These are phyloP conservation scores for Beroe forskalii DNA, from an alignment of 37 sponge, comb jelly and placozoan species.

Conservation along the genomic window DNA sequence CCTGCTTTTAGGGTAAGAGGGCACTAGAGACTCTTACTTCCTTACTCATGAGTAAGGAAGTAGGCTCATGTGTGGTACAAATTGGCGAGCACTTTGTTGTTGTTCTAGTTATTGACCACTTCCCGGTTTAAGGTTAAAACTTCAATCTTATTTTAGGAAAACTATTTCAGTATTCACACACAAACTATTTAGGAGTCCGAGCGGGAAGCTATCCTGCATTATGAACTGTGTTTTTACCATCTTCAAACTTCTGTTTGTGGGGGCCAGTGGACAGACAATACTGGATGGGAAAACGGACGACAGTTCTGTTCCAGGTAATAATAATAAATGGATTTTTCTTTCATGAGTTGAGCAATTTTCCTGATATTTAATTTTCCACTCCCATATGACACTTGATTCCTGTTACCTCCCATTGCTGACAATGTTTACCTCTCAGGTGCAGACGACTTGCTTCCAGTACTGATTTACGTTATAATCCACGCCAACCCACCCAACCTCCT, in stretches of 20 bases:
- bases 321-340: background rate
- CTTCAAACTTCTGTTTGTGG: conserved; percentile 74
- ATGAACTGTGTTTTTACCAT: conserved; percentile 74
- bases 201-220: conserved; percentile 79
- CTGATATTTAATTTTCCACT: background rate
- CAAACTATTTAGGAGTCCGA: conserved; percentile 71
- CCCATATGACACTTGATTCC: background rate
- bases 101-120: too few relatives aligned
- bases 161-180: background rate
- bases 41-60: too few relatives aligned
- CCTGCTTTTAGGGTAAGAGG: conserved; percentile 35
- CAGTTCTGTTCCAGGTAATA: conserved; percentile 50
- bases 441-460: conserved; percentile 87
- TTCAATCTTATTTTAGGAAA: too few relatives aligned
- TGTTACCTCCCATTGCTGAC: too few relatives aligned
- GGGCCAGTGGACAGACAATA: conserved; percentile 22
- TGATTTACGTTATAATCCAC: conserved; percentile 82
- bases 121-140: too few relatives aligned
- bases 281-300: conserved; percentile 47
- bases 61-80: too few relatives aligned
- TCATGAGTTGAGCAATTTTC: background rate
- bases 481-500: conserved; percentile 87
- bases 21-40: too few relatives aligned
- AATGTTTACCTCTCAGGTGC: conserved; percentile 85
- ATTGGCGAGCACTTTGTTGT: too few relatives aligned